Evolutionary conservation across 2,888 invertebrate species (phyloP), one percentile per base, ranked within the genome.

Genomic region (Anthophora plumipes): DNA sequence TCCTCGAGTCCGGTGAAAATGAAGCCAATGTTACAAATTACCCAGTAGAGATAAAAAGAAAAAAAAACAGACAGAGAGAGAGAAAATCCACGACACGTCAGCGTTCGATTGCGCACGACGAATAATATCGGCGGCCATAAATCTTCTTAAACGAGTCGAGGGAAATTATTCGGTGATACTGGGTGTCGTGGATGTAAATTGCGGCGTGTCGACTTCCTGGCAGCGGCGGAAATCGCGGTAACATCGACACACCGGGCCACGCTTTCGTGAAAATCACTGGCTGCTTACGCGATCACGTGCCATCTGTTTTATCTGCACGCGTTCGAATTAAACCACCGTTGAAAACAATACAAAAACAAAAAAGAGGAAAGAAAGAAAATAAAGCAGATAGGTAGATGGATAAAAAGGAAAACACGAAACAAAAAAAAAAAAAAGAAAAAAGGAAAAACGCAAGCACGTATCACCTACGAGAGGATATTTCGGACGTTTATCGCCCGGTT

Each of bases 401-500:
- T 31, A 63, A 59, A 63, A 37, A 46, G 43, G 54, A 55, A 14
- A 46, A 57, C 22, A 46, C 11, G 37, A 9, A n/a, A n/a, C n/a
- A n/a, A n/a, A n/a, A n/a, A n/a, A n/a, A n/a, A n/a, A n/a, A n/a
- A n/a, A n/a, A n/a, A n/a, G n/a, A n/a, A n/a, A n/a, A n/a, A n/a
- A n/a, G 31, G n/a, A 72, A 59, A 54, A 67, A 41, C 20, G 31
- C 41, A 41, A 50, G 25, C 2, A 31, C 60, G 64, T 71, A 80
- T 76, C 55, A 52, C 31, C 41, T 68, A 59, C 63, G 66, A 43
- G 76, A n/a, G 74, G 31, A 80, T 76, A 76, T 83, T 31, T 66
- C 77, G 61, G 70, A 55, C 84, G 85, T 85, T 82, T 83, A 83
- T 83, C 85, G 83, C 73, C 64, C 72, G 70, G 74, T 79, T 77